Percentiles rank a stretch among this genome's conserved stretches.
phyloP scores from a whole-genome alignment of 2,113 vertebrate genomes.

The Leptobrachium leishanense region DNA sequence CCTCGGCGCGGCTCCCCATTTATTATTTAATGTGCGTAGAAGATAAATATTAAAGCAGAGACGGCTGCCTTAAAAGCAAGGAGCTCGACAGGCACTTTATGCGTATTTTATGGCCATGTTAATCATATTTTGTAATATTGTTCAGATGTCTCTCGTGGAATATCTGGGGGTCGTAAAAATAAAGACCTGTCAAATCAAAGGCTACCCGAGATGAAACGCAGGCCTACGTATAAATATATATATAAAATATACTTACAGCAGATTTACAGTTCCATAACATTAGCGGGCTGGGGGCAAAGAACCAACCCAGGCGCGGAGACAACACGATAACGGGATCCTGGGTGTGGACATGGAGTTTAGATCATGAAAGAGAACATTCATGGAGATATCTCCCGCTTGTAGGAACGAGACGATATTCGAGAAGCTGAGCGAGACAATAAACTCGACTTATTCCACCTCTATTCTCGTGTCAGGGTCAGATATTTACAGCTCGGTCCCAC shows the following conservation, averaged over 20 bases:
- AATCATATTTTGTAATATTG: conserved; percentile 20
- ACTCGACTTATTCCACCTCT: neutral
- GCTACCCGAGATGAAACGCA: neutral
- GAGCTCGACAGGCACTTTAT: neutral
- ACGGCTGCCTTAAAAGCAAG: neutral
- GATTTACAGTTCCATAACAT: conserved; percentile 32
- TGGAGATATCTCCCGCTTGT: neutral
- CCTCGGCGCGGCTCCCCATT: neutral
- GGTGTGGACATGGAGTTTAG: conserved; percentile 10
- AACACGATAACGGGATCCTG: neutral
- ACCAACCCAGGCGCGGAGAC: neutral
- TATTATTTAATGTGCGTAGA: neutral
- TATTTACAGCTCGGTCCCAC: neutral
- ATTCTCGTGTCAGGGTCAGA: neutral
- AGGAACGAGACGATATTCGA: conserved; percentile 13
- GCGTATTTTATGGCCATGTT: conserved; percentile 29
- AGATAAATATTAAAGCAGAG: neutral
- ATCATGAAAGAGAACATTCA: neutral
- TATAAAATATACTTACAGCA: neutral
- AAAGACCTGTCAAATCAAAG: conserved; percentile 38
- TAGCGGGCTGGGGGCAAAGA: neutral
- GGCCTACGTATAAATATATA: neutral
- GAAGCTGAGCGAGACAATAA: neutral
- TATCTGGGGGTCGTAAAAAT: conserved; percentile 30
- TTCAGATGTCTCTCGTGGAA: conserved; percentile 22